These are phyloP conservation scores for Galerucella calmariensis DNA, from an alignment of 2,888 invertebrate species.

Conservation along the genomic window DNA sequence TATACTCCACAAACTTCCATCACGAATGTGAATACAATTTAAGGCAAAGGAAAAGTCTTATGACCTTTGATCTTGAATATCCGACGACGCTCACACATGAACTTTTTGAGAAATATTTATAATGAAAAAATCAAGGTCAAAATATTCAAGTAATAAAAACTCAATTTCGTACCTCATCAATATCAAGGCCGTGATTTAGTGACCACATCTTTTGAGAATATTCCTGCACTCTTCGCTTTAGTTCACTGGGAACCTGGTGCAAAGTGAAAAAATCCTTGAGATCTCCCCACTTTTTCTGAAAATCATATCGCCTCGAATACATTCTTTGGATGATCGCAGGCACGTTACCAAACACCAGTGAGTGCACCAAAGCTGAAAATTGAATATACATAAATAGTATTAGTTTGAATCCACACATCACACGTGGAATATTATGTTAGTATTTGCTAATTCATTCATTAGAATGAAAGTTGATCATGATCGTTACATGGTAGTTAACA, in stretches of 20 bases:
- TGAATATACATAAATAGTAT: not conserved
- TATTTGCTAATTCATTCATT: too few relatives aligned
- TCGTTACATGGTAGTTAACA: too few relatives aligned
- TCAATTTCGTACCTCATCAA: constrained; percentile 83
- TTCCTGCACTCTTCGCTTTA: constrained; percentile 96
- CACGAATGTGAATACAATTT: too few relatives aligned
- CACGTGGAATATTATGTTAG: not conserved
- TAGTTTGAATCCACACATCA: not conserved
- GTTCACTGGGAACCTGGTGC: constrained; percentile 94
- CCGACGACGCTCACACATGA: too few relatives aligned
- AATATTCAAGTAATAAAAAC: not conserved
- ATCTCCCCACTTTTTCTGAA: constrained; percentile 94
- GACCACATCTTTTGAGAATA: constrained; percentile 99
- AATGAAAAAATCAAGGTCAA: too few relatives aligned
- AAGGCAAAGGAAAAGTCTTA: too few relatives aligned
- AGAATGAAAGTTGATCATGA: too few relatives aligned
- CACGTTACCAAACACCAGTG: constrained; percentile 97
- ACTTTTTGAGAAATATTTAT: too few relatives aligned
- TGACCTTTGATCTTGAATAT: too few relatives aligned
- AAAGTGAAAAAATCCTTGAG: constrained; percentile 94
- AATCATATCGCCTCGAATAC: constrained; percentile 93
- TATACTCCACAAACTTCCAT: too few relatives aligned
- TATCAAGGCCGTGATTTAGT: constrained; percentile 95
- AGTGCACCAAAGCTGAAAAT: constrained; percentile 91
- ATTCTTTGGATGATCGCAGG: constrained; percentile 97